Evolutionary conservation across 2,888 invertebrate genomes (phyloP), one percentile per base, ranked within the genome.

Genomic region (Schizotus pectinicornis): DNA sequence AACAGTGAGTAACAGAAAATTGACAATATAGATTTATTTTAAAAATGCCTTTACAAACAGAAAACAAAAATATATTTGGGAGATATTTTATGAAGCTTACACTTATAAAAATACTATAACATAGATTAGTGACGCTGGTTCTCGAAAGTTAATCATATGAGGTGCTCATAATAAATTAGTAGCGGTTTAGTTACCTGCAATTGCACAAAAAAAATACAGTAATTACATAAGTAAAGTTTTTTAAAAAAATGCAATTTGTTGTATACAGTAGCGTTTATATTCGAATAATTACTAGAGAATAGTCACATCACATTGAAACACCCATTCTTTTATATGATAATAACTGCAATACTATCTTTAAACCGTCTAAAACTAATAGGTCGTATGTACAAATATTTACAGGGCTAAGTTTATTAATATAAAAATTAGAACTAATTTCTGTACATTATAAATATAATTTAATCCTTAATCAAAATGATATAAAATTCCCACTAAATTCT

Each of bases 231-330:
- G n/a, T n/a, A 50, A 54, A 41, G 42, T 42, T 56, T 50, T 41
- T 47, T 34, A 48, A 37, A 57, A 54, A 54, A 58, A 58, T 52
- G 57, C 57, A 58, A 11, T 30, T 46, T 56, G 7, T 12, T 36
- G 47, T 53, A 52, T 58, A 58, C 47, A 58, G 11, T 43, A 32
- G 43, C 43, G 43, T 32, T 33, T 32, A 43, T 43, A 8, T 43
- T 43, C 22, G 31, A 22, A 41, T 14, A 11, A 57, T 35, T 37
- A 43, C 22, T 39, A 58, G 31, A 46, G 47, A 59, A 54, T 60
- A 60, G 56, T 56, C 60, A 60, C 56, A 60, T 60, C 60, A 60
- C 60, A 60, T 56, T 59, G 36, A 60, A 48, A 60, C 60, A 60
- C 56, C 56, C 60, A 60, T 52, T 56, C 43, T 56, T 32, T 52